Base-by-base conservation (phyloP, 2,113 vertebrate genomes). In the Cervus canadensis region DNA sequence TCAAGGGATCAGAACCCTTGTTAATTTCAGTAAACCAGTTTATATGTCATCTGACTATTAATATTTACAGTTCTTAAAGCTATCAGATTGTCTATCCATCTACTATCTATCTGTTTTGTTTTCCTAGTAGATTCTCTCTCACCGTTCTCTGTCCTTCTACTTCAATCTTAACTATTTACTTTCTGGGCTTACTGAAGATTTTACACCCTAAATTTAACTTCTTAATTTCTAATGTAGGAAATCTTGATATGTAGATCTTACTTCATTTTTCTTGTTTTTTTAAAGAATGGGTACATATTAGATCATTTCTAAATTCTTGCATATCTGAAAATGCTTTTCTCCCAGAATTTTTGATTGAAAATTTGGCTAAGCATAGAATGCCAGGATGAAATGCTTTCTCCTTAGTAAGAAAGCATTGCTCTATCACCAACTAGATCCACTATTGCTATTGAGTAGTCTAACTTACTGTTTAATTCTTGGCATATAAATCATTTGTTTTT, bases 221-320 rank as follows among this genome's bases (percentile, higher is more conserved):
- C 21, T 33, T 74, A 6, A 2, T 83, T 81, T 64, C 17, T 92
- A 74, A 71, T 8, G 23, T 57, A 74, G 6, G 15, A 86, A 94
- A n/a, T n/a, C 2, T n/a, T 26, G 4, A 15, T 84, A 0, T 3
- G 6, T 76, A 17, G 8, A 43, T 45, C 8, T 6, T 71, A 21
- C 79, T 43, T 62, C 2, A 2, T 78, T 43, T 50, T 78, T 50
- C 36, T 89, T 71, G 1, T 0, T 57, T 84, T 13, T 76, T 87
- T 78, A 74, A 43, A 84, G 28, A 84, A 52, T 52, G 0, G 1
- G 14, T 85, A 2, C 10, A 48, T n/a, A 12, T 16, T 48, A 83
- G 79, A 67, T 33, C 79, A 48, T 82, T 78, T 86, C n/a, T 83
- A 3, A 87, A 7, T 2, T 30, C 17, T 43, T 89, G 15, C 3